These are phyloP conservation scores for Troides oblongomaculatus DNA, from an alignment of 2,888 invertebrate genomes.

Conservation along the genomic window DNA sequence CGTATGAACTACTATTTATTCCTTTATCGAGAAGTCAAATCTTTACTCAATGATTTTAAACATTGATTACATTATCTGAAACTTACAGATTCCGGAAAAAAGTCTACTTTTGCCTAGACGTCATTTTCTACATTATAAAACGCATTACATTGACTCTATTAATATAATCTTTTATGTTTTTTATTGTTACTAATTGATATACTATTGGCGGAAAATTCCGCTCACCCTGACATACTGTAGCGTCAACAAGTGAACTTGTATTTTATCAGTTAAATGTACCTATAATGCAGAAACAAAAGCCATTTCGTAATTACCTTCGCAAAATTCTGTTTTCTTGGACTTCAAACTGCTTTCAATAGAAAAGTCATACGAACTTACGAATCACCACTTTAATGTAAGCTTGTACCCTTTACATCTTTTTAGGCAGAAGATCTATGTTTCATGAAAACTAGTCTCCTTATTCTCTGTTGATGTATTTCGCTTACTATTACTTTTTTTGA, in stretches of 20 bases:
- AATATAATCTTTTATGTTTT: neutral
- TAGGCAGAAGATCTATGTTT: too few species aligned
- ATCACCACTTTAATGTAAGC: neutral
- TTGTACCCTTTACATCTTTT: too few species aligned
- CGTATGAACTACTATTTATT: too few species aligned
- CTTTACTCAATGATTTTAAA: too few species aligned
- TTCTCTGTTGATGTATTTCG: too few species aligned
- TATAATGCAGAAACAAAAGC: neutral
- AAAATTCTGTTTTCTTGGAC: neutral
- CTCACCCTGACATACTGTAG: slow-evolving; percentile 27
- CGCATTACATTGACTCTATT: neutral
- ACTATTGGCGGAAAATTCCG: slow-evolving; percentile 26
- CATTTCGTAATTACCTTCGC: neutral
- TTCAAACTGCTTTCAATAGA: neutral
- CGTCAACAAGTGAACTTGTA: slow-evolving; percentile 24
- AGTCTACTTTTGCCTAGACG: neutral
- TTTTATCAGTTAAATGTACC: slow-evolving; percentile 14
- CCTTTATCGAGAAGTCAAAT: too few species aligned
- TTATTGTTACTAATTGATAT: slow-evolving; percentile 1
- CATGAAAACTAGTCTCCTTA: too few species aligned
- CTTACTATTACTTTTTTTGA: too few species aligned
- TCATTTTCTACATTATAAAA: neutral
- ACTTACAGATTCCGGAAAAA: neutral
- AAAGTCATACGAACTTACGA: neutral
- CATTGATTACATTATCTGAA: too few species aligned